Base-by-base conservation (phyloP, 2,113 vertebrate genomes). In the Galemys pyrenaicus region DNA sequence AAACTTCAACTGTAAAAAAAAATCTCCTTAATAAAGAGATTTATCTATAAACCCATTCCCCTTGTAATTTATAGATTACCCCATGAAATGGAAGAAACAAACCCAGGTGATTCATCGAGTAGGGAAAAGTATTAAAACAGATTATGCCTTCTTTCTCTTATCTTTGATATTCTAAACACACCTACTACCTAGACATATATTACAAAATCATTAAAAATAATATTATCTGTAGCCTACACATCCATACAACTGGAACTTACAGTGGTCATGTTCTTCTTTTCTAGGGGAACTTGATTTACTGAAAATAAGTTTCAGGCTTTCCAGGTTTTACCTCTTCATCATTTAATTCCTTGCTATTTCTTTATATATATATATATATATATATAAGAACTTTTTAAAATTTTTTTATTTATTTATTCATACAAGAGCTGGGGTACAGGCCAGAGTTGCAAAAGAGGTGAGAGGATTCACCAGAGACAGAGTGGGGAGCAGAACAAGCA, bases 1-100 rank as follows among this genome's bases (percentile, higher is more conserved):
- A 87, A 82, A 62, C 6, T 56, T 82, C 28, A 92, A 32, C 9
- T 89, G 9, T 26, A 91, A 67, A n/a, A 71, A 28, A 35, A 96
- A 93, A 92, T 37, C 17, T 58, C 67, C 28, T 92, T 70, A 93
- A 94, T 87, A 2, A 91, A 78, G 8, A 22, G 54, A 35, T 26
- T 16, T 56, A 41, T 37, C 19, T 62, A 56, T 64, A 82, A 91
- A 87, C 9, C 6, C 44, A 85, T 26, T 81, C 28, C 28, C 54
- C 49, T 35, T 54, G 56, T 64, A 20, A 20, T 65, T 65, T 73
- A 58, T 85, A 80, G 44, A 30, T 10, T 37, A 71, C 1, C 19
- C n/a, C 71, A 26, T 17, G 49, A 60, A 51, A 71, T 85, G 37
- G 80, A 92, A 96, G 13, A 6, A 24, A 9, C 46, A 54, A 91